These are phyloP conservation scores for Rynchops niger DNA, from an alignment of 2,113 vertebrate genomes.

Conservation along the genomic window DNA sequence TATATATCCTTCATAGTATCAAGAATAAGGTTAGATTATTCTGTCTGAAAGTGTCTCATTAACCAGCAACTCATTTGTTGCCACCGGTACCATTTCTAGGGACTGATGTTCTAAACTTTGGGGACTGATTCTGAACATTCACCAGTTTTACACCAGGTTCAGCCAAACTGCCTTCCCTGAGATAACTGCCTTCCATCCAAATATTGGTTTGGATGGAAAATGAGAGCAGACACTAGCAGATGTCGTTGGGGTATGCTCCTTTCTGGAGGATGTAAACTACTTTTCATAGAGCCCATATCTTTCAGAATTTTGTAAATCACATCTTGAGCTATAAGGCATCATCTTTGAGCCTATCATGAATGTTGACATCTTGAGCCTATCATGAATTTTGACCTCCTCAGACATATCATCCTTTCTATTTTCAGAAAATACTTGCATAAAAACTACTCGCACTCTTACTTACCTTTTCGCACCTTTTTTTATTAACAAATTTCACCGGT, in stretches of 20 bases:
- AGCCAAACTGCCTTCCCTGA: not conserved
- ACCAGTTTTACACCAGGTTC: not conserved
- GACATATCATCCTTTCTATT: not conserved
- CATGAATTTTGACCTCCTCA: not conserved
- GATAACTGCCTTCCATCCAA: not conserved
- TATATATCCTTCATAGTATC: not conserved
- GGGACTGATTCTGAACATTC: not conserved
- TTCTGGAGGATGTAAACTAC: not conserved
- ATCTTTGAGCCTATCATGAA: not conserved
- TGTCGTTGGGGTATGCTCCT: not conserved
- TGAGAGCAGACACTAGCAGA: accelerated
- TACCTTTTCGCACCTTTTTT: not conserved
- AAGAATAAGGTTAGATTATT: not conserved
- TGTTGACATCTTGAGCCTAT: not conserved
- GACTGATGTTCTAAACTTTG: not conserved
- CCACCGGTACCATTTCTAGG: not conserved
- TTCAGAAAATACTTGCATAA: not conserved
- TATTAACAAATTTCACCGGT: not conserved
- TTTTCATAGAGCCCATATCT: not conserved
- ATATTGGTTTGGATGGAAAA: not conserved
- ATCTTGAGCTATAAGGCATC: not conserved
- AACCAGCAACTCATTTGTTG: not conserved
- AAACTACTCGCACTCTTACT: not conserved
- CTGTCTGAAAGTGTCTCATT: not conserved
- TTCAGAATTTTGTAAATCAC: not conserved